Conservation (phyloP, 2,113 vertebrate genomes). For the Emydocephalus ijimae region DNA sequence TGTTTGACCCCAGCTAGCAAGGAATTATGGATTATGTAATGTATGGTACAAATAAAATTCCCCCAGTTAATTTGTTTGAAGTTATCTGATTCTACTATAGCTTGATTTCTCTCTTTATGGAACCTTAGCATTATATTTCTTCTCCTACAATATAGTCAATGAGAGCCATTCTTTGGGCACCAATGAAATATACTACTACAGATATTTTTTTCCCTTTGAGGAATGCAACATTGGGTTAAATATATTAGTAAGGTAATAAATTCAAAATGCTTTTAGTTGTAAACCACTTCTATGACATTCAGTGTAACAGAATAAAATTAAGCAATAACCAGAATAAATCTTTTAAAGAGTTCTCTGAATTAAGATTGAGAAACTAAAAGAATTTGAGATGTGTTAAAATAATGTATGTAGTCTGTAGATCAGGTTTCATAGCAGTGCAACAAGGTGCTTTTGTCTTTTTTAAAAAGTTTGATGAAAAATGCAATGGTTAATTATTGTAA, state of each 20-base stretch:
- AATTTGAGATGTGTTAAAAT: not conserved
- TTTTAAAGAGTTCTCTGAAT: not conserved
- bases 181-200: not conserved
- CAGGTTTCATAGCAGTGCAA: not conserved
- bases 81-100: not conserved
- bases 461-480: not conserved
- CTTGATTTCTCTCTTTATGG: not conserved
- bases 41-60: not conserved
- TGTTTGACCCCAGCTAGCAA: not conserved
- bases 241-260: not conserved
- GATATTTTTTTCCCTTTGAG: too few relatives aligned
- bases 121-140: not conserved
- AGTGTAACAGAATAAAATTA: not conserved
- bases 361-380: not conserved
- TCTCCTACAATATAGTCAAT: not conserved
- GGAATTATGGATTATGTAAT: too few relatives aligned
- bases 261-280: not conserved
- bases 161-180: not conserved
- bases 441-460: not conserved
- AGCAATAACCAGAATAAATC: not conserved
- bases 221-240: not conserved
- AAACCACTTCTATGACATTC: not conserved
- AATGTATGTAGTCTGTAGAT: not conserved
- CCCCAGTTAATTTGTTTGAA: not conserved
- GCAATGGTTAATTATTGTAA: not conserved